These are phyloP conservation scores for Sclerurus mexicanus DNA, from an alignment of 2,113 vertebrate species.

Conservation along the genomic window DNA sequence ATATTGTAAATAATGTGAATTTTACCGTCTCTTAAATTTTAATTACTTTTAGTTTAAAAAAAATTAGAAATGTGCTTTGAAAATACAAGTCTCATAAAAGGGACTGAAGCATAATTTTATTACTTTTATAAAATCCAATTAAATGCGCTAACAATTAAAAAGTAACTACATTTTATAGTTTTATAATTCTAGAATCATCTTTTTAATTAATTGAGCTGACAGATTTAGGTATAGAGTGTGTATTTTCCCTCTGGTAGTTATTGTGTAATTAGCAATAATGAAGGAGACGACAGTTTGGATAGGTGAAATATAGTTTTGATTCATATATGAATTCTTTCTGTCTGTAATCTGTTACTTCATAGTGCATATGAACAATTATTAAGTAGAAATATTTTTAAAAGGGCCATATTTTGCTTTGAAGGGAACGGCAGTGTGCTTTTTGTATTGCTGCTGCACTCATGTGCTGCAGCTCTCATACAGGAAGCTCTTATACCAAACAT, in stretches of 20 bases:
- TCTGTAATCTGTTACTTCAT: neutral
- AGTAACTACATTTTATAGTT: constrained; percentile 80
- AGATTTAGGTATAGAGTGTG: constrained; percentile 81
- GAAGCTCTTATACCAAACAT: neutral
- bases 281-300: constrained; percentile 81
- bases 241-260: constrained; percentile 85
- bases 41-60: constrained; percentile 43
- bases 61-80: constrained; percentile 36
- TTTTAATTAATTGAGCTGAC: constrained; percentile 90
- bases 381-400: neutral
- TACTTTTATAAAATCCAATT: constrained; percentile 53
- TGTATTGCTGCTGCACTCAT: neutral
- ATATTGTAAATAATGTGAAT: constrained; percentile 51
- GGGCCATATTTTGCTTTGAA: neutral
- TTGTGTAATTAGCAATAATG: constrained; percentile 84
- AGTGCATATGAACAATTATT: neutral
- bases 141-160: constrained; percentile 54
- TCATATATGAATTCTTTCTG: neutral
- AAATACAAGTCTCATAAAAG: constrained; percentile 58
- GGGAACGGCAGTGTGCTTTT: neutral
- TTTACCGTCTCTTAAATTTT: constrained; percentile 26
- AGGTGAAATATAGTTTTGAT: constrained; percentile 72
- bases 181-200: constrained; percentile 83
- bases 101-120: constrained; percentile 29
- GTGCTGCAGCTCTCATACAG: neutral